phyloP scores from a whole-genome alignment of 2,113 vertebrate genomes.

The Ictalurus furcatus region DNA sequence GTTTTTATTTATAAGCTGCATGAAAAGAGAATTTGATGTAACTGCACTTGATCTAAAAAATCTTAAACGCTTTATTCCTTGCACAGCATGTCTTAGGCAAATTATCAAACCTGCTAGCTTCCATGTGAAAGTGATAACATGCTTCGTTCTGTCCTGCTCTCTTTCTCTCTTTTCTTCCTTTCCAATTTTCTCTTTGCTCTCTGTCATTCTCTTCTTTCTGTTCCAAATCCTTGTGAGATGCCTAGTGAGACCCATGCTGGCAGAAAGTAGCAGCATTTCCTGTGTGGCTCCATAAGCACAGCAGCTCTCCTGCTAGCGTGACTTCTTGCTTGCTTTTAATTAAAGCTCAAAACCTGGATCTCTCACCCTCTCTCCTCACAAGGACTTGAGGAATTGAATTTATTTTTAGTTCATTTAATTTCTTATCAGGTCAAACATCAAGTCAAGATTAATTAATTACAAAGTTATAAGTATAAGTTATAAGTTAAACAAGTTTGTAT shows the following conservation, averaged over 20 bases:
- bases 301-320: slow-evolving; percentile 57
- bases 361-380: neutral
- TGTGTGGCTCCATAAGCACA: slow-evolving; percentile 39
- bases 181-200: slow-evolving; percentile 1
- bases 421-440: neutral
- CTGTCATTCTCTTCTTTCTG: slow-evolving; percentile 45
- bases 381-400: neutral
- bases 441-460: neutral
- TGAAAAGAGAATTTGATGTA: neutral
- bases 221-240: slow-evolving; percentile 75
- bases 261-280: slow-evolving; percentile 78
- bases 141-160: neutral
- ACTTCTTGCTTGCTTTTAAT: slow-evolving; percentile 72
- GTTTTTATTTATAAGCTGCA: neutral
- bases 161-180: neutral
- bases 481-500: neutral
- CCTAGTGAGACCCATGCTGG: slow-evolving; percentile 73
- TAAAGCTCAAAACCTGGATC: slow-evolving; percentile 68
- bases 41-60: neutral
- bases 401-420: neutral
- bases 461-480: too few relatives aligned
- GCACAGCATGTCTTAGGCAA: neutral
- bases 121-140: neutral
- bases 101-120: neutral
- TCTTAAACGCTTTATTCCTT: neutral